phyloP scores from a whole-genome alignment of 2,797 vertebrate species.

The Eleutherodactylus coqui region DNA sequence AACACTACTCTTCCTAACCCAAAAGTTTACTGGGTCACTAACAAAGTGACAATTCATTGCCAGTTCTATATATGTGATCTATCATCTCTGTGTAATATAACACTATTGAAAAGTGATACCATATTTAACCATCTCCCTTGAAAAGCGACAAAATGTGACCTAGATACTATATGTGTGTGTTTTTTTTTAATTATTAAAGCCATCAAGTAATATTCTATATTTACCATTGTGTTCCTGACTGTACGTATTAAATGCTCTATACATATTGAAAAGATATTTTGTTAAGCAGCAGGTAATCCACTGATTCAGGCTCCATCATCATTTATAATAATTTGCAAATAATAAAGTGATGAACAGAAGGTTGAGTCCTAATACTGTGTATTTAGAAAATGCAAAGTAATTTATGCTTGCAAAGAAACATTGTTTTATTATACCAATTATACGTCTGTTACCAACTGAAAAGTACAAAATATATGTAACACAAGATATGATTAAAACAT shows the following conservation, averaged over 20 bases:
- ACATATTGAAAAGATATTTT: not conserved
- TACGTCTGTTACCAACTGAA: not conserved
- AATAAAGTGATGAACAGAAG: constrained; percentile 50
- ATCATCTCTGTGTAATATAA: too few species aligned
- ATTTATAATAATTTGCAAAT: constrained; percentile 63
- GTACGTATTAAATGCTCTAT: not conserved
- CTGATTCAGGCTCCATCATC: constrained; percentile 58
- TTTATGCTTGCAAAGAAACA: constrained; percentile 44
- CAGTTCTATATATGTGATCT: too few species aligned
- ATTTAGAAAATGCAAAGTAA: constrained; percentile 56
- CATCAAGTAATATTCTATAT: not conserved
- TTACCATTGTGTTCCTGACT: not conserved
- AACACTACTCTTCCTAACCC: too few species aligned
- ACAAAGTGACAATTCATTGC: too few species aligned
- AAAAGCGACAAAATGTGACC: too few species aligned
- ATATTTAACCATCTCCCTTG: too few species aligned
- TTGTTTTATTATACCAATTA: constrained; percentile 33
- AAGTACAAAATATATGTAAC: constrained; percentile 32
- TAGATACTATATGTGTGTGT: too few species aligned
- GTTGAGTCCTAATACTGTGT: constrained; percentile 48
- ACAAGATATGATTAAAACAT: constrained; percentile 36
- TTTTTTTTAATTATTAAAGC: too few species aligned
- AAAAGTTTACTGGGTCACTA: too few species aligned
- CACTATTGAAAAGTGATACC: too few species aligned
- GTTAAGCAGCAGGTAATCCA: not conserved